These are phyloP conservation scores for Myathropa florea DNA, from an alignment of 2,888 invertebrate species.

Conservation along the genomic window DNA sequence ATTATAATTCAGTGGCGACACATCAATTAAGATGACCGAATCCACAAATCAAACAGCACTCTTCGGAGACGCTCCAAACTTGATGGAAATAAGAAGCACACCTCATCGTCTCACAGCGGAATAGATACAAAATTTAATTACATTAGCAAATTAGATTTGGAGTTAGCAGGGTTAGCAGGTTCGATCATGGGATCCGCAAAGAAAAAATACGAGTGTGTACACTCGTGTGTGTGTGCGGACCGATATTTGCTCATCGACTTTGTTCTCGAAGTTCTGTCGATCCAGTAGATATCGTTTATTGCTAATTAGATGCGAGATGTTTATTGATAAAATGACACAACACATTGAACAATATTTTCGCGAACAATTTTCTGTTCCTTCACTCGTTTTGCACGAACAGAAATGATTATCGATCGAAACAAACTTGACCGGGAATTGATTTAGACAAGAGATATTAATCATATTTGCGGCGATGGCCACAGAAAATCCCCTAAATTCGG, in stretches of 20 bases:
- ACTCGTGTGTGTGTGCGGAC: neutral
- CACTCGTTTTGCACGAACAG: neutral
- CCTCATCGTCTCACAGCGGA: neutral
- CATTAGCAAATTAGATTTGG: slow-evolving; percentile 32
- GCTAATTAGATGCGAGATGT: slow-evolving; percentile 23
- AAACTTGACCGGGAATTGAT: neutral
- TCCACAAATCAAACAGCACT: slow-evolving; percentile 29
- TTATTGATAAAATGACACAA: slow-evolving; percentile 13
- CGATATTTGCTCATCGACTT: slow-evolving; percentile 17
- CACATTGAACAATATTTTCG: neutral
- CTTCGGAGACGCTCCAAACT: neutral
- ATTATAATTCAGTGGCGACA: slow-evolving; percentile 36
- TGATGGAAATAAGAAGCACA: neutral
- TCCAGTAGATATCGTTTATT: slow-evolving; percentile 11
- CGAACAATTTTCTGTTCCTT: neutral
- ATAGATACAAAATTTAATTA: slow-evolving; percentile 4
- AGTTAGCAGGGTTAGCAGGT: slow-evolving; percentile 32
- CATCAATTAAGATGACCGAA: slow-evolving; percentile 34
- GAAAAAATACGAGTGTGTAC: too few relatives aligned
- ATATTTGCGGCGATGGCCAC: neutral
- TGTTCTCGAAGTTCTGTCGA: slow-evolving; percentile 1
- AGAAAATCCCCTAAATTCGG: neutral
- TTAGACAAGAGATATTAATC: neutral
- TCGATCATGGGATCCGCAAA: slow-evolving; percentile 29
- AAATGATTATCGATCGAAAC: neutral